Base-by-base conservation (phyloP, 2,888 invertebrate species). In the Caenorhabditis afra region DNA sequence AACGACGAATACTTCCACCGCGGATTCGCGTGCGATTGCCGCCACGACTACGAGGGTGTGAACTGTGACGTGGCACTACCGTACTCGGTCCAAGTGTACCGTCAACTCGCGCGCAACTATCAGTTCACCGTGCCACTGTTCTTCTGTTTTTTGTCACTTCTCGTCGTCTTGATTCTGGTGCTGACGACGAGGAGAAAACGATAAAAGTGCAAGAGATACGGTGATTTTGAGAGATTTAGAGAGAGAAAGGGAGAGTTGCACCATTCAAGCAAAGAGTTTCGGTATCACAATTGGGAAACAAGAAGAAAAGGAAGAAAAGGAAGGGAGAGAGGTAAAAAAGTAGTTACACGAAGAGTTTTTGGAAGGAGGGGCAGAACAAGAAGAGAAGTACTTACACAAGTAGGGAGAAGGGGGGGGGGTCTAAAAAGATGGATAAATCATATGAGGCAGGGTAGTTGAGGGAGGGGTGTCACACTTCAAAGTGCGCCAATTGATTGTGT, bases 401-500 rank as follows among this genome's bases (percentile, higher is more conserved):
- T n/a, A n/a, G n/a, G n/a, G 50, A 55, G 44, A 23, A 29, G 55
- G 35, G 44, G 12, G 3, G 11, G 44, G 10, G 5, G 10, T 12
- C 44, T 44, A 44, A 44, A 44, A 44, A 44, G 16, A 16, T 44
- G 44, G 11, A 44, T 44, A 44, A 47, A 47, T n/a, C 7, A 29
- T 57, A 57, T 57, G 57, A 57, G n/a, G 16, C 41, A 57, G 57
- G 22, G 22, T 57, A 57, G 22, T 29, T 37, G 35, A n/a, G 29
- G 22, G 14, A 14, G 52, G 16, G 7, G 50, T 11, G 20, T 29
- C 61, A 79, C 22, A 79, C 79, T 8, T 79, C 75, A 39, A 61
- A 79, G 53, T 79, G 79, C 22, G 73, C 65, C 55, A 79, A 22
- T 57, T 79, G 79, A 37, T 79, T 64, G 45, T 75, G 74, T 37